These are phyloP conservation scores for Ahaetulla prasina DNA, from an alignment of 2,113 vertebrate species.

Conservation along the genomic window DNA sequence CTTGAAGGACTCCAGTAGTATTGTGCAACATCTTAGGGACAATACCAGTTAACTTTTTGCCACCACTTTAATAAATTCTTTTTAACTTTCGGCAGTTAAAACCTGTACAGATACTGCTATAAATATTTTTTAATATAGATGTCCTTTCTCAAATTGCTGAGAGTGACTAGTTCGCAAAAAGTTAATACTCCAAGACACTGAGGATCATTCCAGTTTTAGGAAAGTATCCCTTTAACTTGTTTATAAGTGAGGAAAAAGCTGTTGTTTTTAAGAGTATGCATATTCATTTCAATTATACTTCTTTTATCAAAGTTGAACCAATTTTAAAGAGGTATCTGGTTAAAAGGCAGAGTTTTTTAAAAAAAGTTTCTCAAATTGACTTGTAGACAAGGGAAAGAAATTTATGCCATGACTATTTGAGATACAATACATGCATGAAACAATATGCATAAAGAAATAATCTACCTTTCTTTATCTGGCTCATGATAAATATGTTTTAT, in stretches of 20 bases:
- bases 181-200: conserved; percentile 62
- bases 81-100: conserved; percentile 90
- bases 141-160: conserved; percentile 76
- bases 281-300: conserved; percentile 46
- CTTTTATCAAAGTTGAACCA: conserved; percentile 46
- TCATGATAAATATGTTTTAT: not conserved
- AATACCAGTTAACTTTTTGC: conserved; percentile 75
- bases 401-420: conserved; percentile 28
- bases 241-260: conserved; percentile 39
- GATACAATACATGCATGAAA: conserved; percentile 18
- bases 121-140: conserved; percentile 90
- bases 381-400: conserved; percentile 12
- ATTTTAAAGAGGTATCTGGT: conserved; percentile 45
- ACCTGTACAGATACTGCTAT: conserved; percentile 82
- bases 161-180: conserved; percentile 70
- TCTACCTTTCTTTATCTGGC: conserved; percentile 12
- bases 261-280: conserved; percentile 37
- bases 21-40: conserved; percentile 66
- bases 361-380: conserved; percentile 47
- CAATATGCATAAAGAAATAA: conserved; percentile 10
- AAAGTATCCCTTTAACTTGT: conserved; percentile 76
- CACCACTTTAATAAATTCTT: conserved; percentile 74
- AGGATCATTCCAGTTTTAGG: conserved; percentile 76
- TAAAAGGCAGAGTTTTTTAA: conserved; percentile 30
- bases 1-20: conserved; percentile 60